A percentile compares a stretch with the other conserved stretches of the same genome.
Conservation (phyloP, 2,888 invertebrate species). For the Drosophila colorata region DNA sequence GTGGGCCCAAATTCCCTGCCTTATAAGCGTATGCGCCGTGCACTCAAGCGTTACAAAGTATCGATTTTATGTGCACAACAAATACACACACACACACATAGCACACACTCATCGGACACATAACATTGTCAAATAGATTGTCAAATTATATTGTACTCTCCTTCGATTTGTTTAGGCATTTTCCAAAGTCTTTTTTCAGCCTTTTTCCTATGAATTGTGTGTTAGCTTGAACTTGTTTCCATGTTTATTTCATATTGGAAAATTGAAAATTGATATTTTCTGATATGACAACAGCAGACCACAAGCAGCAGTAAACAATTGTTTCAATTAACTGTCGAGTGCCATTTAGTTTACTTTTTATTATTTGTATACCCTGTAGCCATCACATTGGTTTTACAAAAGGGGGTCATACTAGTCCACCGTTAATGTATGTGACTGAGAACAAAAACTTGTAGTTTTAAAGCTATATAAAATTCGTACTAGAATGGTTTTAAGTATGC, state of each 20-base stretch:
- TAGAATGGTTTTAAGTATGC: too few species aligned
- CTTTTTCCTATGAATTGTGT: slow-evolving; percentile 38
- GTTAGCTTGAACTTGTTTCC: slow-evolving; percentile 40
- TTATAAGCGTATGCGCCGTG: slow-evolving; percentile 9
- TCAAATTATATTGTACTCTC: slow-evolving; percentile 47
- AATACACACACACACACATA: slow-evolving; percentile 27
- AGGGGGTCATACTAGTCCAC: too few species aligned
- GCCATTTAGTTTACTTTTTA: slow-evolving; percentile 25
- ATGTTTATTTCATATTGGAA: slow-evolving; percentile 44
- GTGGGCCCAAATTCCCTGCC: slow-evolving; percentile 24
- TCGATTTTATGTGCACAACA: slow-evolving; percentile 58
- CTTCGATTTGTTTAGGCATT: slow-evolving; percentile 58
- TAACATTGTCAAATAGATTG: slow-evolving; percentile 51
- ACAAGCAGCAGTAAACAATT: slow-evolving; percentile 32
- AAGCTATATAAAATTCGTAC: too few species aligned
- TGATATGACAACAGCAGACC: slow-evolving; percentile 33
- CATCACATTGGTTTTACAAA: not conserved
- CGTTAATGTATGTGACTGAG: too few species aligned
- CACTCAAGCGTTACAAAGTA: slow-evolving; percentile 52
- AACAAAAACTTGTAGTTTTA: too few species aligned
- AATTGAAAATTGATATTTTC: slow-evolving; percentile 61
- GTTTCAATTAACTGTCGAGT: slow-evolving; percentile 57
- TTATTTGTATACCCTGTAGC: slow-evolving; percentile 13
- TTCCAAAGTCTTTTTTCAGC: slow-evolving; percentile 9
- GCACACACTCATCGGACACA: slow-evolving; percentile 10